Conservation (phyloP, 2,888 invertebrate genomes). For the Macaria notata region DNA sequence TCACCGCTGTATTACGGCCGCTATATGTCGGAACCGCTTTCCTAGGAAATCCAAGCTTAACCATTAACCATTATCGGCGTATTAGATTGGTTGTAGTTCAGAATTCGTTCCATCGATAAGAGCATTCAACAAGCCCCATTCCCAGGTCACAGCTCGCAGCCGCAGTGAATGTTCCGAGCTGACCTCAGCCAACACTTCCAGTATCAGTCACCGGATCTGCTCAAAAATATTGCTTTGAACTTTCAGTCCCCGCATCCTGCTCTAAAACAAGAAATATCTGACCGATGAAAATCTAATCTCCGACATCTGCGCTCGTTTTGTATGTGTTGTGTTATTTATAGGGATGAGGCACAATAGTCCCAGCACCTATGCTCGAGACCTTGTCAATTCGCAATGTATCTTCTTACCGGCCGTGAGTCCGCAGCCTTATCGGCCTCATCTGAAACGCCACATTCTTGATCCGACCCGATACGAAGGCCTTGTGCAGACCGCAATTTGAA, state of each 20-base stretch:
- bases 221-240: conserved; percentile 46
- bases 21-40: no score
- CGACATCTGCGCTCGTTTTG: conserved; percentile 65
- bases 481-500: conserved; percentile 48
- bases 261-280: conserved; percentile 61
- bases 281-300: conserved; percentile 68
- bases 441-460: conserved; percentile 64
- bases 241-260: conserved; percentile 48
- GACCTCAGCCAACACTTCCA: conserved; percentile 9
- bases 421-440: conserved; percentile 65
- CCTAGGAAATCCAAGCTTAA: no score
- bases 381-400: conserved; percentile 67
- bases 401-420: conserved; percentile 47
- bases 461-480: conserved; percentile 43
- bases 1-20: no score
- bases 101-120: no score
- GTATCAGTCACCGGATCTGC: conserved; percentile 30
- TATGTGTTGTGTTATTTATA: conserved; percentile 48
- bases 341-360: conserved; percentile 35
- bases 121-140: no score
- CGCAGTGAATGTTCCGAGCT: not conserved
- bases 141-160: no score
- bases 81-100: no score
- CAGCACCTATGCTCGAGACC: conserved; percentile 43
- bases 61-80: no score